Evolutionary conservation across 2,113 vertebrate genomes (phyloP).

Genomic region (Peucedramus taeniatus): DNA sequence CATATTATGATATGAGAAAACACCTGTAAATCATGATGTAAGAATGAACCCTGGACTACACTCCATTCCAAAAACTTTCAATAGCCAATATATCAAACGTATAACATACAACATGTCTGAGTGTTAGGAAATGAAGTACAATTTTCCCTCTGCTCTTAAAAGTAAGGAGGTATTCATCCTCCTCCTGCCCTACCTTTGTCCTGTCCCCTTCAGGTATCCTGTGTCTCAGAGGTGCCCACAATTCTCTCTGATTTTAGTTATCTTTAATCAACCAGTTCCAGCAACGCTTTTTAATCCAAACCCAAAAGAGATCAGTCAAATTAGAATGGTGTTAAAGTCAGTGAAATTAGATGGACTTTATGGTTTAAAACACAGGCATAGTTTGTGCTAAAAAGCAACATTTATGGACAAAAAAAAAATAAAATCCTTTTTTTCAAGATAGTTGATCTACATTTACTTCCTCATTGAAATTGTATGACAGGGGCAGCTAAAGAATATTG

Average conservation of each 20-base stretch:
- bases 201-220: neutral
- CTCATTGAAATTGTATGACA: neutral
- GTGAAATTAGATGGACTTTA: neutral
- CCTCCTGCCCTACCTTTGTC: neutral
- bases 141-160: neutral
- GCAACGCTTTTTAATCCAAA: neutral
- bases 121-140: neutral
- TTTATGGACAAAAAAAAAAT: neutral
- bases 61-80: neutral
- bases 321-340: neutral
- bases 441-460: neutral
- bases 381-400: neutral
- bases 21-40: neutral
- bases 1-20: neutral
- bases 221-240: neutral
- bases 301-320: neutral
- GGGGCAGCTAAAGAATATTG: neutral
- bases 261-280: neutral
- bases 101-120: neutral
- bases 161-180: neutral
- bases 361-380: neutral
- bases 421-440: neutral
- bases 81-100: neutral
- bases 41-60: neutral
- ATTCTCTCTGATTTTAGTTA: neutral